phyloP scores from a whole-genome alignment of 2,888 invertebrate species.

The Ichneumoninae sp. region DNA sequence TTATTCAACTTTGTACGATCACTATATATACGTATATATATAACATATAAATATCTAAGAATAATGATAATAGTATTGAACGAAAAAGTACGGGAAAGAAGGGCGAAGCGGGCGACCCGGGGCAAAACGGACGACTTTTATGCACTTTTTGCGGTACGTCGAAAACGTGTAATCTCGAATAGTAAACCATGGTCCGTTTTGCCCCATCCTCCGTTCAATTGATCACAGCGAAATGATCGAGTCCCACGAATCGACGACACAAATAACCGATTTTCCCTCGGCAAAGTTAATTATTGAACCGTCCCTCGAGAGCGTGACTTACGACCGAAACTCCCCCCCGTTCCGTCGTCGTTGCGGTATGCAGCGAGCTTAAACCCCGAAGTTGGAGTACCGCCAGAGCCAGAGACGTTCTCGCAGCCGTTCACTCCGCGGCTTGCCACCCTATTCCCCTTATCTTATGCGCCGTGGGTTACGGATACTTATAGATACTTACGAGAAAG shows the following conservation, averaged over 20 bases:
- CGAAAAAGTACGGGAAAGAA: background rate
- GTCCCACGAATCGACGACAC: slow-evolving; percentile 36
- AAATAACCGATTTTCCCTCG: slow-evolving; percentile 80
- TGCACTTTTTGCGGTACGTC: background rate
- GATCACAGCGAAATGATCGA: slow-evolving; percentile 21
- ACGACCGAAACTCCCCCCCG: slow-evolving; percentile 56
- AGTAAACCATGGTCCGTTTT: background rate
- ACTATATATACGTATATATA: background rate
- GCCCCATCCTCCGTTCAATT: background rate
- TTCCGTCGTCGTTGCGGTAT: background rate
- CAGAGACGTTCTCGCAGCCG: slow-evolving; percentile 49
- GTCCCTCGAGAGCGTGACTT: slow-evolving; percentile 73
- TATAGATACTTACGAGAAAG: slow-evolving; percentile 75
- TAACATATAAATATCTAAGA: background rate
- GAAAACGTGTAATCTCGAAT: background rate
- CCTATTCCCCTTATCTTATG: slow-evolving; percentile 72
- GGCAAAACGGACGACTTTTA: background rate
- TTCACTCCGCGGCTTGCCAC: slow-evolving; percentile 59
- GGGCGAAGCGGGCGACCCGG: background rate
- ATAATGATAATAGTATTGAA: background rate
- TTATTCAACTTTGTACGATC: background rate
- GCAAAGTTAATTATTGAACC: slow-evolving; percentile 82
- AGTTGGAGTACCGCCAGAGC: slow-evolving; percentile 69
- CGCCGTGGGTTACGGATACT: slow-evolving; percentile 72
- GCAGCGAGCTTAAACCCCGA: slow-evolving; percentile 38